Evolutionary conservation across 2,888 invertebrate genomes (phyloP), one percentile per base, ranked within the genome.

Genomic region (Cephalotes varians): DNA sequence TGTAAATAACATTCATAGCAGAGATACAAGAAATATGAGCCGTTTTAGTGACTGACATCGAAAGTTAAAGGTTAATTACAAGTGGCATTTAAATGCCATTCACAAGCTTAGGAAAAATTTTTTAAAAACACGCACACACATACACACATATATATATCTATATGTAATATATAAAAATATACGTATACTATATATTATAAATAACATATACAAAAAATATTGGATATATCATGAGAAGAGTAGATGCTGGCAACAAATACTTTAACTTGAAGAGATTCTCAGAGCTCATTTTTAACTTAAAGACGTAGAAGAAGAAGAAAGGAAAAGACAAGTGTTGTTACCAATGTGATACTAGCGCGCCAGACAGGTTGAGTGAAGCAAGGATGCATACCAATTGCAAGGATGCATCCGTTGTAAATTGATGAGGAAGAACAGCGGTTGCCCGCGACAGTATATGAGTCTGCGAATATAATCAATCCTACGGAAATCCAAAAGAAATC

Each of bases 361-460:
- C 81, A 80, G 81, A 83, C 83, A 74, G 72, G 64, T 76, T 56
- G 81, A 74, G 71, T 65, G 87, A 84, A 25, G 74, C 67, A 79
- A 87, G 86, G 85, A 88, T 88, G 88, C 88, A 88, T 88, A 88
- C 88, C 88, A 85, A 88, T 88, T 74, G 64, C 88, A 76, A 85
- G 82, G 82, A 88, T 86, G 81, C 86, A 85, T 88, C 83, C 83
- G 79, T 79, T 86, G 87, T 83, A 83, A 83, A 81, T 67, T 88
- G 86, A 88, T 67, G 88, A 88, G 87, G 81, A 88, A 86, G 88
- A 86, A 80, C 87, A 85, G 85, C 84, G 79, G 72, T 81, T 56
- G 64, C 76, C 74, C 67, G 73, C 47, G 86, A 81, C 71, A 82
- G 65, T 86, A 86, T 83, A 83, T 84, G 88, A 69, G 79, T 21